Percentiles rank a stretch among this genome's conserved stretches.
phyloP scores from a whole-genome alignment of 2,888 invertebrate genomes.

The Acheta domesticus region DNA sequence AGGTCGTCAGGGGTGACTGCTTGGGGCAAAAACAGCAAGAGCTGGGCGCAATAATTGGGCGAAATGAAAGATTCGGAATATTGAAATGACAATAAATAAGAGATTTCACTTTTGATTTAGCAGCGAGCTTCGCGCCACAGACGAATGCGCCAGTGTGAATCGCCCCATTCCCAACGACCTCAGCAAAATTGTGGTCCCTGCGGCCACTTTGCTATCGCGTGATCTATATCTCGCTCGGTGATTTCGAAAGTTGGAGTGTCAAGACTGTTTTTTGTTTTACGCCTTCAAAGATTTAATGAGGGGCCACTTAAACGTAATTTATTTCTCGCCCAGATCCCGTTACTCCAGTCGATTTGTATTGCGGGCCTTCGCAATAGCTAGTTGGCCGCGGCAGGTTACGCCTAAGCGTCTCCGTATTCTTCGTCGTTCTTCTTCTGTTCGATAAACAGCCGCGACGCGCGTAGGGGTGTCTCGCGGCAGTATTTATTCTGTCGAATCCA shows the following conservation, averaged over 20 bases:
- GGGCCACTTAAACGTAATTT: neutral
- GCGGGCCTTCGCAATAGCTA: neutral
- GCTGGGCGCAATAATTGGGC: too few species aligned
- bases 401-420: neutral
- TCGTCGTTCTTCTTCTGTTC: neutral
- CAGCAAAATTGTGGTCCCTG: too few species aligned
- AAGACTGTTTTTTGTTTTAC: neutral
- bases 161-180: too few species aligned
- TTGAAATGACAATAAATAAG: too few species aligned
- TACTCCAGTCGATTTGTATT: neutral
- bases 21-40: too few species aligned
- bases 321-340: neutral
- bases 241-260: neutral
- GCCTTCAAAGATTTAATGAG: neutral
- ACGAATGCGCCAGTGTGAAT: too few species aligned
- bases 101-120: too few species aligned
- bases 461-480: neutral
- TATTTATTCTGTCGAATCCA: neutral
- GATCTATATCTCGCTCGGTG: neutral
- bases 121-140: too few species aligned
- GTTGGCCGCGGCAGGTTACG: neutral
- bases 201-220: neutral
- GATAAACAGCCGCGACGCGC: neutral
- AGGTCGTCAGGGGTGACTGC: too few species aligned
- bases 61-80: too few species aligned